Conservation (phyloP, 2,797 vertebrate species). For the Fringilla coelebs region DNA sequence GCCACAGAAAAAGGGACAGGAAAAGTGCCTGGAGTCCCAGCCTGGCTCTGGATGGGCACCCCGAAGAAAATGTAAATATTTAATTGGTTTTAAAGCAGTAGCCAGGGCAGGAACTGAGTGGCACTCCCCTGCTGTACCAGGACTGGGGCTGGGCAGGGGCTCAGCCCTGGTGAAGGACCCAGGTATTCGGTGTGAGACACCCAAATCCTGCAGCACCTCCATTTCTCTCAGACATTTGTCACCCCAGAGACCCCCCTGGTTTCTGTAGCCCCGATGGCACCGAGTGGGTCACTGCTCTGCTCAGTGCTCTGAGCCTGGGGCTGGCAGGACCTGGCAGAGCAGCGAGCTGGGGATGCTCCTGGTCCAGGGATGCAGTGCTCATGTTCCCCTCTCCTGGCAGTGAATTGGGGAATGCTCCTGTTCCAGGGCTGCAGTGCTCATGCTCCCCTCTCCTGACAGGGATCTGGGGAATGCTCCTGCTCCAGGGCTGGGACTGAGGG, state of each 20-base stretch:
- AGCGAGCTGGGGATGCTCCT: not conserved
- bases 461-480: too few species aligned
- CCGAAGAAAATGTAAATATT: not conserved
- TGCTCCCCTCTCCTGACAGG: too few species aligned
- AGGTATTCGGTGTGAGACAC: not conserved
- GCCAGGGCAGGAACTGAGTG: not conserved
- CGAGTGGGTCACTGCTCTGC: rapidly evolving
- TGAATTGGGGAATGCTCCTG: not conserved
- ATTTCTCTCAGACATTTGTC: not conserved
- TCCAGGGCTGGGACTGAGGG: not conserved
- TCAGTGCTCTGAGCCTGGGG: too few species aligned
- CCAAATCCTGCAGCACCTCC: not conserved
- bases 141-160: not conserved
- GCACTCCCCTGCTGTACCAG: not conserved
- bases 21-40: not conserved
- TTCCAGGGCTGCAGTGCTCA: too few species aligned
- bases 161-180: not conserved
- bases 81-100: not conserved
- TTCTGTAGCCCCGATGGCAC: not conserved
- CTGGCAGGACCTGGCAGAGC: not conserved
- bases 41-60: not conserved
- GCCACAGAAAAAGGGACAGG: not conserved
- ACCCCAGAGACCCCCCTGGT: not conserved
- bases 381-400: not conserved
- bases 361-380: not conserved